A percentile compares a stretch with the other conserved stretches of the same genome.
These are phyloP conservation scores for Streptopelia turtur DNA, from an alignment of 2,797 vertebrate genomes.

Conservation along the genomic window DNA sequence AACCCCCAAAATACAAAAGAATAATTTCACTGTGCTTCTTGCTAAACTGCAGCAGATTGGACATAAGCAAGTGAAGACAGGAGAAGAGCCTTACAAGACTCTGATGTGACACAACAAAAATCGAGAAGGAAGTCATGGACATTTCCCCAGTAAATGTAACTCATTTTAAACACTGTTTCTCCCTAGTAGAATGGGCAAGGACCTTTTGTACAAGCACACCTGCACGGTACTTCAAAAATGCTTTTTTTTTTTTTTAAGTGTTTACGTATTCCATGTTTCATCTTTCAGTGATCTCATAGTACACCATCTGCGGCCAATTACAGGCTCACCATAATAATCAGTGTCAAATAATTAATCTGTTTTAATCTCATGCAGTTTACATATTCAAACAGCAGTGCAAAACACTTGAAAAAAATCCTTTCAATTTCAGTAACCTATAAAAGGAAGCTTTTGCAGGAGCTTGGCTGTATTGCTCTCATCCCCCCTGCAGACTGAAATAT, in stretches of 20 bases:
- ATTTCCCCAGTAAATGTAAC: background rate
- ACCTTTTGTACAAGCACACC: background rate
- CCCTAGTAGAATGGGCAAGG: background rate
- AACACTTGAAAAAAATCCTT: conserved; percentile 13
- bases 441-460: background rate
- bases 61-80: background rate
- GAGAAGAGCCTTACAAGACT: background rate
- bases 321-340: background rate
- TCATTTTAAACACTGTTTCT: background rate
- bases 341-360: background rate
- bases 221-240: background rate
- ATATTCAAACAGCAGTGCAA: conserved; percentile 7
- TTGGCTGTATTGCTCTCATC: background rate
- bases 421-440: background rate
- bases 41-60: background rate
- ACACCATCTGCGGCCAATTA: background rate
- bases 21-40: background rate
- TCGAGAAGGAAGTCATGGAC: background rate
- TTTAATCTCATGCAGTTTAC: conserved; percentile 7
- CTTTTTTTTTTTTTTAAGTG: background rate
- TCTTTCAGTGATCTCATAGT: background rate
- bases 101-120: background rate
- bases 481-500: background rate
- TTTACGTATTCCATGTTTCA: background rate
- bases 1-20: background rate